A percentile compares a stretch with the other conserved stretches of the same genome.
These are phyloP conservation scores for Sarcophaga bullata DNA, from an alignment of 1,140 invertebrate genomes.

Conservation along the genomic window DNA sequence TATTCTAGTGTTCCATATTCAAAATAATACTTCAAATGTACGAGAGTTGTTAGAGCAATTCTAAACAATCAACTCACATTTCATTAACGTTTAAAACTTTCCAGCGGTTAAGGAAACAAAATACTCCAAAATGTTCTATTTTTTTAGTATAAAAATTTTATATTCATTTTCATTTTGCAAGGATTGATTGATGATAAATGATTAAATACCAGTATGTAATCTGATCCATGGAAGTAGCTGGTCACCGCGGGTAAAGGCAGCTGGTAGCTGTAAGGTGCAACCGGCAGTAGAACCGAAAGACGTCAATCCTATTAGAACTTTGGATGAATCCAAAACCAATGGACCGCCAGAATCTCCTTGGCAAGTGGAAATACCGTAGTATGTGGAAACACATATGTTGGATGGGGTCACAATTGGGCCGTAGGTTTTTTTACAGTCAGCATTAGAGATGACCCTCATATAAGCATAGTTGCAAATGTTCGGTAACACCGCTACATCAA, in stretches of 20 bases:
- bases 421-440: slow-evolving; percentile 47
- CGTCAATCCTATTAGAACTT: slow-evolving; percentile 67
- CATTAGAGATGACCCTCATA: slow-evolving; percentile 49
- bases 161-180: no score
- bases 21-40: no score
- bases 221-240: slow-evolving; percentile 69
- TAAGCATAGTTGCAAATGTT: slow-evolving; percentile 51
- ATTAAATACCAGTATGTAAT: not conserved
- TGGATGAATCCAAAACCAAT: slow-evolving; percentile 63
- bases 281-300: slow-evolving; percentile 58
- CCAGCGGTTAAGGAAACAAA: no score
- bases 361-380: slow-evolving; percentile 54
- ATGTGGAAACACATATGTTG: slow-evolving; percentile 46
- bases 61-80: no score
- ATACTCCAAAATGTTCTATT: no score
- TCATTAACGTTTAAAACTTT: no score
- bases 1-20: no score
- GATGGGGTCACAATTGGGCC: slow-evolving; percentile 51
- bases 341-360: slow-evolving; percentile 70
- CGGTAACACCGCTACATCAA: slow-evolving; percentile 50
- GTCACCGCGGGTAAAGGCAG: slow-evolving; percentile 68
- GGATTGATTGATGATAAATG: no score
- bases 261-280: slow-evolving; percentile 63
- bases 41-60: no score
- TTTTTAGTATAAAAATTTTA: no score